Percentiles rank a stretch among this genome's conserved stretches.
phyloP scores from a whole-genome alignment of 2,888 invertebrate species.

The Nomada hirtipes region DNA sequence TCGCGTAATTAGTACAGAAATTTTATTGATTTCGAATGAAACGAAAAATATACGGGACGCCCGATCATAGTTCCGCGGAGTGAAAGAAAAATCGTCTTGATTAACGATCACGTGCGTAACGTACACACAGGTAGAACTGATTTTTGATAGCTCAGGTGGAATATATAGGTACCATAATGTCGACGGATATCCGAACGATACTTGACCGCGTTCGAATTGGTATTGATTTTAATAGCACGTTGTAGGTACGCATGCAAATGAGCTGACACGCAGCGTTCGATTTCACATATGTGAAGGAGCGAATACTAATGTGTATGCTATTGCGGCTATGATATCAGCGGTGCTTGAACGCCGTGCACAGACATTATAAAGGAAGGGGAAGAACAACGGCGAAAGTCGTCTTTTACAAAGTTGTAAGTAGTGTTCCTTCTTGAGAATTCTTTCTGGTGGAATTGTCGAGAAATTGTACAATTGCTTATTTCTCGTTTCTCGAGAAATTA shows the following conservation, averaged over 20 bases:
- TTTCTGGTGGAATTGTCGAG: too few species aligned
- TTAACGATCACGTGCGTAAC: slow-evolving; percentile 4
- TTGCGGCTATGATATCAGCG: background rate
- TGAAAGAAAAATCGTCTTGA: slow-evolving; percentile 9
- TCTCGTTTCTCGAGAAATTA: too few species aligned
- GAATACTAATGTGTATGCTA: slow-evolving; percentile 40
- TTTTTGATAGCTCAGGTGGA: slow-evolving; percentile 34
- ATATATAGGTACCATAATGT: slow-evolving; percentile 9
- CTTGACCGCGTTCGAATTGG: slow-evolving; percentile 58
- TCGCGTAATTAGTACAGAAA: background rate
- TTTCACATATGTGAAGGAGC: slow-evolving; percentile 34
- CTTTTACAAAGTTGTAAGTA: too few species aligned
- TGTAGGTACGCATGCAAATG: slow-evolving; percentile 53
- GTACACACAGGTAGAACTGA: background rate
- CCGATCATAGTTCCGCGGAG: background rate
- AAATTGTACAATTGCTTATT: too few species aligned
- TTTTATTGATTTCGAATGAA: background rate
- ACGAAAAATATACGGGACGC: background rate
- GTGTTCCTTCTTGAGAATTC: too few species aligned
- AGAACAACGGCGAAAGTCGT: background rate
- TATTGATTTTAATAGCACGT: slow-evolving; percentile 59
- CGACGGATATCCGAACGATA: slow-evolving; percentile 44
- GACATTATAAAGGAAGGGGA: background rate
- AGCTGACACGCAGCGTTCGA: slow-evolving; percentile 39
- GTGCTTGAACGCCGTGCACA: slow-evolving; percentile 5